Base-by-base conservation (phyloP, 2,888 invertebrate species). In the Drosophila austrosaltans region DNA sequence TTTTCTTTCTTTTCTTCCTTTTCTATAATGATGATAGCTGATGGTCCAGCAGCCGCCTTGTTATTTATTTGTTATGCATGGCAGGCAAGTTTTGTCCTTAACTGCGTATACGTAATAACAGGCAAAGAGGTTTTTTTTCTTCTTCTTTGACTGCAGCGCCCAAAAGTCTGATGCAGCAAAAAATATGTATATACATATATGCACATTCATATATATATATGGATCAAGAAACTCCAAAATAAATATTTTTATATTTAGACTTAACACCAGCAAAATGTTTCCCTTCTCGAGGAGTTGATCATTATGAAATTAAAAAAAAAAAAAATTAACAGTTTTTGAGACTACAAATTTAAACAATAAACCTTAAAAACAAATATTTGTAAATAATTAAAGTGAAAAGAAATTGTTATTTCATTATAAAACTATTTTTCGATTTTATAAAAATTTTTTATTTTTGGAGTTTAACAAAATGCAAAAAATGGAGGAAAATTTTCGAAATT, bases 141-240 rank as follows among this genome's bases (percentile, higher is more conserved):
- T 44, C 59, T 48, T 48, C 63, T 60, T 76, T 78, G 74, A 79
- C 85, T 74, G 60, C 67, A 90, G 90, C 90, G 90, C 89, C 90
- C 88, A 90, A 78, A 83, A 90, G 90, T 91, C 90, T 91, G 78
- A 86, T 89, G 88, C 89, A 88, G 80, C 81, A 79, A 63, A 70
- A 28, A 4, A 30, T 3, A 30, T 5, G 5, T 30, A 30, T 4
- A 30, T 30, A 30, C 5, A 30, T 30, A 1, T 75, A 77, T 78
- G 75, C 77, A 42, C 12, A 6, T 42, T 3, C 6, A 28, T 25
- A 28, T 53, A 28, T 53, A 56, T 56, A 16, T 20, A 3, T 48
- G 8, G 22, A 48, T 48, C 44, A 16, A 48, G 25, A 48, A 25
- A 48, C 22, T 48, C 10, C 10, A 10, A 48, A 25, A 12, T 0